These are phyloP conservation scores for Gopherus evgoodei DNA, from an alignment of 2,113 vertebrate species.

Conservation along the genomic window DNA sequence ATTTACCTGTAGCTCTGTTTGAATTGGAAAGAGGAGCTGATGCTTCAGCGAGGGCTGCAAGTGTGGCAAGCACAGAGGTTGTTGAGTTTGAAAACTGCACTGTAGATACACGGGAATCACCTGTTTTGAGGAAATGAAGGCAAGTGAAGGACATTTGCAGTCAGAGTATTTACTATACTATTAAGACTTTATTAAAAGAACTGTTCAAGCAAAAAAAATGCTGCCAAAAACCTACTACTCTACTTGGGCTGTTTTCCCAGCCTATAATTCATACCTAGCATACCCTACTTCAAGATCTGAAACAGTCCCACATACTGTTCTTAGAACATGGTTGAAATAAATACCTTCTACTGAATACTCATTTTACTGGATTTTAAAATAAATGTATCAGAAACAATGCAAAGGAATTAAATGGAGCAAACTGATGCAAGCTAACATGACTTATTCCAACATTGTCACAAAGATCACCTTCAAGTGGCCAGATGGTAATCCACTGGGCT, in stretches of 20 bases:
- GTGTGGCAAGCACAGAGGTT: slow-evolving; percentile 72
- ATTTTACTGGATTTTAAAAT: background rate
- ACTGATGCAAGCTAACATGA: background rate
- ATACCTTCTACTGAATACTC: background rate
- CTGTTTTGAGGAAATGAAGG: slow-evolving; percentile 31
- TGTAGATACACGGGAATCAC: background rate
- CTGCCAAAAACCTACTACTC: background rate
- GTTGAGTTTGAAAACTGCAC: slow-evolving; percentile 50
- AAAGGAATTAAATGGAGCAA: background rate
- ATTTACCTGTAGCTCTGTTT: slow-evolving; percentile 23
- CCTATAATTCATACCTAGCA: background rate
- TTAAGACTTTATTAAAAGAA: background rate
- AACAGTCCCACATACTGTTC: background rate
- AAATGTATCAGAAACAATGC: background rate
- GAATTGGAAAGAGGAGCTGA: slow-evolving; percentile 56
- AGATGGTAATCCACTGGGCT: background rate
- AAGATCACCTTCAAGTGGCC: background rate
- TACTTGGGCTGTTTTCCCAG: background rate
- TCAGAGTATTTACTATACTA: background rate
- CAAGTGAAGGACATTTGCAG: rapidly evolving
- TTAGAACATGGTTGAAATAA: background rate
- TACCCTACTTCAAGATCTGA: background rate
- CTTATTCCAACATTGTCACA: background rate
- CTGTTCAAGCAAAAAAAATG: background rate
- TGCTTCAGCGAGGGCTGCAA: slow-evolving; percentile 72